A percentile compares a stretch with the other conserved stretches of the same genome.
These are phyloP conservation scores for Caenorhabditis wallacei DNA, from an alignment of 2,888 invertebrate species.

Conservation along the genomic window DNA sequence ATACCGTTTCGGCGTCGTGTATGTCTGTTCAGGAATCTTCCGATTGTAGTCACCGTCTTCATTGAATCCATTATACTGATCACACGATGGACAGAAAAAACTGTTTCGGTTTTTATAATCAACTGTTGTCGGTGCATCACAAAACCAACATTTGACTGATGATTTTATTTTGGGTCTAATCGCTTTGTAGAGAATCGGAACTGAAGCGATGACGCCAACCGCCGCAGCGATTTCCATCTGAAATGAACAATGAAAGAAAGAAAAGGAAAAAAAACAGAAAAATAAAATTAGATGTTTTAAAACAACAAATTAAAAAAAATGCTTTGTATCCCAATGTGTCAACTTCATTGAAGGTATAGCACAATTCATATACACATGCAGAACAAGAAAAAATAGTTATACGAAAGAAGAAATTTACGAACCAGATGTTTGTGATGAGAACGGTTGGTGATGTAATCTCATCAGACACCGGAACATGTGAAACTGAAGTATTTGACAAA, in stretches of 20 bases:
- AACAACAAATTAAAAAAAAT: neutral
- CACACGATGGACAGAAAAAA: slow-evolving; percentile 72
- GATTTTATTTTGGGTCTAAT: slow-evolving; percentile 49
- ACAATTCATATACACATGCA: slow-evolving; percentile 57
- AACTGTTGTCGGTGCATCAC: slow-evolving; percentile 63
- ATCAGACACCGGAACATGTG: slow-evolving; percentile 23
- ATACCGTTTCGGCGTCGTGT: slow-evolving; percentile 31
- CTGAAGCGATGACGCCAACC: slow-evolving; percentile 39
- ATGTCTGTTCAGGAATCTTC: slow-evolving; percentile 60
- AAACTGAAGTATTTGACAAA: neutral
- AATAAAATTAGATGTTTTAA: neutral
- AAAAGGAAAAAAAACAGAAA: neutral
- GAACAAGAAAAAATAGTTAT: slow-evolving; percentile 21
- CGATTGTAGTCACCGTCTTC: slow-evolving; percentile 75
- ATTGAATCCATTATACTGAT: slow-evolving; percentile 78
- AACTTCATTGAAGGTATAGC: slow-evolving; percentile 47
- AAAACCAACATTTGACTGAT: slow-evolving; percentile 78
- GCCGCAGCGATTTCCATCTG: slow-evolving; percentile 64
- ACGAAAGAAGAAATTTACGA: neutral
- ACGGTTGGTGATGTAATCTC: neutral
- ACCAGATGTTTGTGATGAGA: neutral
- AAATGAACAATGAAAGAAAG: neutral
- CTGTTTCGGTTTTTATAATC: slow-evolving; percentile 57
- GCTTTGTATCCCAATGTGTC: neutral
- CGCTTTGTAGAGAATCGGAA: slow-evolving; percentile 30